Base-by-base conservation (phyloP, 2,797 vertebrate genomes). In the Melanotaenia boesemani region DNA sequence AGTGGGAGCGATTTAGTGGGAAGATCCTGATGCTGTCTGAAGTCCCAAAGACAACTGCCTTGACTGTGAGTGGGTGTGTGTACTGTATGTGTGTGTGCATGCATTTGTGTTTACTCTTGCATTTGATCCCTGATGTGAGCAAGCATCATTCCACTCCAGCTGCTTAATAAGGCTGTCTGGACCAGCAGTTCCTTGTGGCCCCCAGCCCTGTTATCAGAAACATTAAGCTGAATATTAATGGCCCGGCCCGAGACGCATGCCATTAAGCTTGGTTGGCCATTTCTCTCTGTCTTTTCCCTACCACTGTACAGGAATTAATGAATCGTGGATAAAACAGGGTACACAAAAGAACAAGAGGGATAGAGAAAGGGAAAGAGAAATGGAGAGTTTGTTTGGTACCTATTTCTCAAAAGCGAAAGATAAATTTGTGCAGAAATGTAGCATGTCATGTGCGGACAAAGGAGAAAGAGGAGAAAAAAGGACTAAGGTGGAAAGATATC, bases 161-260 rank as follows among this genome's bases (percentile, higher is more conserved):
- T 93, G 94, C 93, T 94, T 94, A 93, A 95, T 94, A 93, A 93
- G 93, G 83, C 92, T 92, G 92, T 94, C 92, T 93, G 95, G 95
- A 94, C 96, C 92, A 92, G 95, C 95, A 94, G 96, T 95, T 96
- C 96, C 83, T 96, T 95, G 93, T 95, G 93, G 94, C 95, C 96
- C 94, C 95, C 93, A 96, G 95, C 95, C 95, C 96, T 96, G 96
- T 96, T 97, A 98, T 97, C 97, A 97, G 97, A 97, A 97, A 97
- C 96, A 97, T 98, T 98, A 97, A 96, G 95, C 95, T 97, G 97
- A 97, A 96, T 97, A 97, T 98, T 97, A 98, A 98, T 97, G 96
- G 94, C 94, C 95, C 91, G 95, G 95, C 94, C 95, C 94, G 95
- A 97, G 96, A 98, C 95, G 96, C 96, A 97, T 96, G 96, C 95